These are phyloP conservation scores for Hylaeus anthracinus DNA, from an alignment of 1,140 invertebrate genomes.

Conservation along the genomic window DNA sequence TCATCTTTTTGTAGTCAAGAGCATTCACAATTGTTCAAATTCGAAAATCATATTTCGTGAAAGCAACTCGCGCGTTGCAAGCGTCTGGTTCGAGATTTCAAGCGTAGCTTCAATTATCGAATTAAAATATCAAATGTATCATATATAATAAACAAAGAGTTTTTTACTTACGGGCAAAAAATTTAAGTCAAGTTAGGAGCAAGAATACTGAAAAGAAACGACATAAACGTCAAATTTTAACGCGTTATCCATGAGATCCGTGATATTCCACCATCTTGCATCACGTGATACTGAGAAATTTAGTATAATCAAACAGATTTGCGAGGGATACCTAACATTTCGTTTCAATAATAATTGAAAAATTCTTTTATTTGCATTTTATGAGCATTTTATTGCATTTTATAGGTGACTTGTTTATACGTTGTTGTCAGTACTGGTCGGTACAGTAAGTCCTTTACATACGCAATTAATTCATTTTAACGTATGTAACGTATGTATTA, in stretches of 20 bases:
- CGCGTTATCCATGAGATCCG: constrained; percentile 43
- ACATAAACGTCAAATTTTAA: constrained; percentile 52
- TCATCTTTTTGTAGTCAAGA: constrained; percentile 9
- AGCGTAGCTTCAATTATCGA: neutral
- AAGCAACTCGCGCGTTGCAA: constrained; percentile 38
- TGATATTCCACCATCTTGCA: constrained; percentile 47
- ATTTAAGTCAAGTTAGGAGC: constrained; percentile 35
- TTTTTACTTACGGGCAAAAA: constrained; percentile 28
- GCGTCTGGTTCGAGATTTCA: constrained; percentile 60
- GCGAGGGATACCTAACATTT: neutral
- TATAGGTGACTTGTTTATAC: neutral
- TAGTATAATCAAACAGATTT: constrained; percentile 25
- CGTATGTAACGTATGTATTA: too few species aligned
- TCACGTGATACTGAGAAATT: constrained; percentile 49
- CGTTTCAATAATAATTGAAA: neutral
- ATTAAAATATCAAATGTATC: neutral
- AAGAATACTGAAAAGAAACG: constrained; percentile 41
- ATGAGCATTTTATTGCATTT: neutral
- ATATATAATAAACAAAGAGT: neutral
- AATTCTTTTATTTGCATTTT: neutral
- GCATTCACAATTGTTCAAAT: constrained; percentile 50
- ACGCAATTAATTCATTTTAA: too few species aligned
- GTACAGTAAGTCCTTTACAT: too few species aligned
- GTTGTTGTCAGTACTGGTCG: neutral
- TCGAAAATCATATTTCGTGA: constrained; percentile 49